Evolutionary conservation across 1,140 invertebrate genomes (phyloP), one percentile per base, ranked within the genome.

Genomic region (Andricus grossulariae): DNA sequence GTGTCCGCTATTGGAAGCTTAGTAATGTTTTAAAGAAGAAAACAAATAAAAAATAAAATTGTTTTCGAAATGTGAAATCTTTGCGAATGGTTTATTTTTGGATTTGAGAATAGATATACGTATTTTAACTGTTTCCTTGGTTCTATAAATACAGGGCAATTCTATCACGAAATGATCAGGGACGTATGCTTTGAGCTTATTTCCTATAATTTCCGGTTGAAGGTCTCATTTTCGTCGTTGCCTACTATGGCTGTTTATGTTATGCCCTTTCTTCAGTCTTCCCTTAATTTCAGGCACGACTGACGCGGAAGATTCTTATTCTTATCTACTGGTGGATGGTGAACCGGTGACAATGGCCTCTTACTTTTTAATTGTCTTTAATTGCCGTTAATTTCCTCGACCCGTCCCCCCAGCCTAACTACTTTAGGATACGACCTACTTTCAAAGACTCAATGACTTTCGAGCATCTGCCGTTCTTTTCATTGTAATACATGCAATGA

Each of bases 311-410:
- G 74, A 74, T 75, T 49, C 60, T 54, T 45, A 77, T 72, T 50
- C 16, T 45, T 45, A 45, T 45, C 39, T 45, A 11, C 10, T 45
- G 7, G 39, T 45, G 39, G 70, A 54, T 32, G 70, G 45, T 55
- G 16, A 19, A 45, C 49, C 18, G 49, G 52, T 74, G 75, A 80
- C 79, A 80, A 80, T 80, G 52, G 75, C 49, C 45, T 66, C 71
- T 76, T 77, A 77, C 66, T 66, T 73, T 74, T 80, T 80, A 80
- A 80, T 80, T 75, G 72, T 32, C 71, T 73, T 73, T 80, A 76
- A 76, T 54, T 74, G 78, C 71, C 21, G 74, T 66, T 76, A 54
- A 71, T 71, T 72, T 19, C 50, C 52, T 71, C 15, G 11, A 50
- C 60, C 32, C 60, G 13, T 66, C 60, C 60, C 60, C 39, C 10